Evolutionary conservation across 1,140 invertebrate genomes (phyloP), one percentile per base, ranked within the genome.

Genomic region (Zaprionus tsacasi): DNA sequence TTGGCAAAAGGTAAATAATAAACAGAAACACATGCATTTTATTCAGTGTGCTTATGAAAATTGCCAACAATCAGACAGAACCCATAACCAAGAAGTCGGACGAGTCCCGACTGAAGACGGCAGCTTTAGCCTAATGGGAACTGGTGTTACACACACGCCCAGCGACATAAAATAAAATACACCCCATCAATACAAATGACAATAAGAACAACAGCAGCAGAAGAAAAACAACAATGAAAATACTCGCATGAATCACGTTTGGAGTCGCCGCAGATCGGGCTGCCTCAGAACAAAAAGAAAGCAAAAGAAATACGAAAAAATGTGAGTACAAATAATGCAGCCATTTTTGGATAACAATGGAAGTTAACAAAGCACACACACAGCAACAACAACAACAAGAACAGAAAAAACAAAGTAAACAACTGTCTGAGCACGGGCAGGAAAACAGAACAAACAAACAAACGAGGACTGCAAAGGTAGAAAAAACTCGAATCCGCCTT

Each of bases 291-390:
- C 30, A 54, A 50, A 6, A 68, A 67, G 40, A 43, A 27, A 74
- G 59, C 55, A 78, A 61, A 54, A 54, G 35, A 40, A n/a, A 17
- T 52, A 58, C 45, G 45, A 50, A 50, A 50, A 88, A 79, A 79
- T 76, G 72, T 74, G 68, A 74, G 86, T 90, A 89, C 85, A 89
- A 90, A 89, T 86, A 89, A 90, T 90, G 78, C 85, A 85, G 85
- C 86, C 85, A 90, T 89, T 89, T 88, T 89, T 89, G 85, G 76
- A 81, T 81, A 90, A 81, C 69, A 89, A 85, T 89, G 78, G 86
- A 81, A 72, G 69, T 77, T 79, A 81, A 90, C 81, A 85, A 88
- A 88, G 78, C 72, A 80, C 74, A 83, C 56, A 68, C 60, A 55
- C 71, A 82, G 59, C 69, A 78, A 15, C 52, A 55, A 56, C 25